Evolutionary conservation across 2,797 vertebrate species (phyloP), one percentile per base, ranked within the genome.

Genomic region (Alectoris magna): DNA sequence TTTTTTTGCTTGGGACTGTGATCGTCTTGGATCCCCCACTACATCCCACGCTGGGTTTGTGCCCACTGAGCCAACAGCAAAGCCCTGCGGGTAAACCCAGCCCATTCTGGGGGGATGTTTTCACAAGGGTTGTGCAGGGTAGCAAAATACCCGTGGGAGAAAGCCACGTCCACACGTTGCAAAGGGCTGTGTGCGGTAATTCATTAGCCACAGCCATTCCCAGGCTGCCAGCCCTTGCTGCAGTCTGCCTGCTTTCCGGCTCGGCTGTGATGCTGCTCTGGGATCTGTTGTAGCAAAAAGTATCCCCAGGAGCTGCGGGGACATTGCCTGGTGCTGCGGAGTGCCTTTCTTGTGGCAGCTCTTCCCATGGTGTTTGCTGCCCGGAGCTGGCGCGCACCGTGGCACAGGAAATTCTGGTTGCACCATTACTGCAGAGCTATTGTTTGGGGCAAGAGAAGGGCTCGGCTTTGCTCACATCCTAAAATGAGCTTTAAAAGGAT

Each of bases 401-500:
- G 2, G n/a, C 53, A 34, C 93, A 95, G 96, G 96, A 93, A 96
- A 79, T 74, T 89, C 87, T 94, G 91, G 84, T 93, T 69, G 74
- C 59, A 77, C 89, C 84, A 39, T 96, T 95, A 83, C 62, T 87
- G 64, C 36, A 1, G 80, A 60, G 72, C 64, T 80, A 81, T 96
- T 95, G 94, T 91, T 68, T 84, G 91, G 91, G 87, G 83, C 77
- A 53, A 34, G 82, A 44, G 82, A 77, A 79, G 91, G 87, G 80
- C 43, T 92, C 0, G 29, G 56, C 69, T 77, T 89, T 90, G 82
- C 79, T 95, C 68, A 70, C 84, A 88, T 88, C 88, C 75, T 60
- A 84, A 74, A 92, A 46, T 0, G 38, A 58, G 78, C 3, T 24
- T 63, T 48, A 14, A 38, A 15, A 76, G 90, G 88, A 64, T 62